Conservation (phyloP, 23 tunicate genomes). For the Ascidia mentula region DNA sequence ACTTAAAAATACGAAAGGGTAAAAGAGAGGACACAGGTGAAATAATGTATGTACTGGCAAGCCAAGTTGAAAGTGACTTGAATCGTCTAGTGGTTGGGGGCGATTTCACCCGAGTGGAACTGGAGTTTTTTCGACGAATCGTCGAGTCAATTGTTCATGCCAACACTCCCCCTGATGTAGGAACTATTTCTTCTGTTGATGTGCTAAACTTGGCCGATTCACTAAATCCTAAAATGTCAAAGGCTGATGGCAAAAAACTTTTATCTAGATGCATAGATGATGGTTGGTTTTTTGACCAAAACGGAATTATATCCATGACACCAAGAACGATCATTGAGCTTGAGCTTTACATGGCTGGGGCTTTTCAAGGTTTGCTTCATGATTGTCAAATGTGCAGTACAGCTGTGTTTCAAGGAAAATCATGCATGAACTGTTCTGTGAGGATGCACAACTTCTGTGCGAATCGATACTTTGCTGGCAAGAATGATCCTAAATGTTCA, state of each 20-base stretch:
- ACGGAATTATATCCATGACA: slow-evolving; percentile 54
- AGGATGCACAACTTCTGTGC: slow-evolving; percentile 74
- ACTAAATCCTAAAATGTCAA: slow-evolving; percentile 54
- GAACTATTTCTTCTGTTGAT: slow-evolving; percentile 71
- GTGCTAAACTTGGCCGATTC: slow-evolving; percentile 61
- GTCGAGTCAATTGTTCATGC: slow-evolving; percentile 51
- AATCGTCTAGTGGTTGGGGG: slow-evolving; percentile 63
- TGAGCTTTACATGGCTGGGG: slow-evolving; percentile 39
- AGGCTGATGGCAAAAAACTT: slow-evolving; percentile 47
- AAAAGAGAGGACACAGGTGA: slow-evolving; percentile 73
- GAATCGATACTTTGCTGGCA: slow-evolving; percentile 20
- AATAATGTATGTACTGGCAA: slow-evolving; percentile 56
- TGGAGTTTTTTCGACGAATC: slow-evolving; percentile 54
- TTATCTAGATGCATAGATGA: slow-evolving; percentile 44
- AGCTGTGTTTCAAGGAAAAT: slow-evolving; percentile 50
- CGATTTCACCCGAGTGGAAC: slow-evolving; percentile 38
- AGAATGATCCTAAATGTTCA: slow-evolving; percentile 22
- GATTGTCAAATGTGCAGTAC: slow-evolving; percentile 52
- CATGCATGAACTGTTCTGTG: slow-evolving; percentile 37
- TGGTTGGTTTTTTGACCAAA: slow-evolving; percentile 55
- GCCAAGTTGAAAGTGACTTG: slow-evolving; percentile 55
- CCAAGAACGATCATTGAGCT: slow-evolving; percentile 72
- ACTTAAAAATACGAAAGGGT: slow-evolving; percentile 51
- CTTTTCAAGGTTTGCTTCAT: slow-evolving; percentile 20
- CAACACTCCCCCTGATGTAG: slow-evolving; percentile 14